Evolutionary conservation across 2,888 invertebrate species (phyloP), one percentile per base, ranked within the genome.

Genomic region (Leucophenga montana): DNA sequence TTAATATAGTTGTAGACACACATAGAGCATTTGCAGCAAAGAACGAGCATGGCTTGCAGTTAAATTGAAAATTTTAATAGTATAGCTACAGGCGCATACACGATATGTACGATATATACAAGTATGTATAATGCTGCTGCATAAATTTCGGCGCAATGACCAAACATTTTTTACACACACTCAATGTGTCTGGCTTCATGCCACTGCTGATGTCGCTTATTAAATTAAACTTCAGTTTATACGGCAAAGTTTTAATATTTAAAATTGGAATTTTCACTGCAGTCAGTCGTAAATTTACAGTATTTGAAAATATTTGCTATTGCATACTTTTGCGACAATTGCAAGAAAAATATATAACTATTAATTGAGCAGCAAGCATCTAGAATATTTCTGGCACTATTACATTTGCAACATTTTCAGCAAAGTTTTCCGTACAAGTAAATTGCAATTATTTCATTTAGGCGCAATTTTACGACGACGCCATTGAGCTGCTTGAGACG

Each of bases 391-490:
- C 44, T 64, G 46, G 62, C 46, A 62, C 33, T 33, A n/a, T n/a
- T n/a, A n/a, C n/a, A n/a, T n/a, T n/a, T n/a, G 27, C 27, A 27
- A 27, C 27, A 27, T n/a, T 50, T 11, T 3, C 50, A 11, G 50
- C 50, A 48, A 64, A 64, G 22, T 64, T 64, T 22, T 64, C 1
- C 46, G 27, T 2, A 6, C 6, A n/a, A 50, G 44, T 33, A 64
- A 64, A 64, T 65, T 33, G 80, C 83, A 82, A 82, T 82, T 82
- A 82, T 82, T 82, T 77, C 82, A 83, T 83, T 80, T 80, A 75
- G 75, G 13, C 22, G 18, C 39, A 64, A 64, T 44, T 64, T 64
- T 64, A 39, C 39, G 39, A 39, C 11, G 39, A 39, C 39, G 39
- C 39, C 39, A 39, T 39, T 39, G 39, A 39, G 39, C 8, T 39